Evolutionary conservation across 2,888 invertebrate genomes (phyloP).

Genomic region (Deladenus siricidicola): DNA sequence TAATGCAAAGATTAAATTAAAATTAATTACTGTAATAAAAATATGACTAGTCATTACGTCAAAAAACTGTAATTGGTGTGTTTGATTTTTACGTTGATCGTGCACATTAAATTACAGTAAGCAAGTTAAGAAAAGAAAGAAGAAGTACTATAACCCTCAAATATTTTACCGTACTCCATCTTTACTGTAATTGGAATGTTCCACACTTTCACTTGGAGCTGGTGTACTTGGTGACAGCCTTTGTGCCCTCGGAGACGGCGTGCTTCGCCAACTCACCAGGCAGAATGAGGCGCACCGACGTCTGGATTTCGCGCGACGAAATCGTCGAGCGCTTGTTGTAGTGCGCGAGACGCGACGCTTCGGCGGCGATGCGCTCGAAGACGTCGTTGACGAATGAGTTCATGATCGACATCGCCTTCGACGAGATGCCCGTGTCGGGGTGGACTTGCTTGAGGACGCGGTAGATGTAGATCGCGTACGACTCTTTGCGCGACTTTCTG

Average conservation of each 20-base stretch:
- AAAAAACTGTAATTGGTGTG: no score
- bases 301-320: constrained; percentile 66
- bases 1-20: no score
- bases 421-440: constrained; percentile 64
- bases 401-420: constrained; percentile 68
- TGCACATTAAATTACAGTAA: no score
- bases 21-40: no score
- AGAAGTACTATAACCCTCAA: no score
- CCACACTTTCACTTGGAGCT: constrained; percentile 54
- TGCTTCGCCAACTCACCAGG: constrained; percentile 70
- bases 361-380: constrained; percentile 65
- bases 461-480: constrained; percentile 59
- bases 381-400: constrained; percentile 70
- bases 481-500: constrained; percentile 42
- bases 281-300: constrained; percentile 65
- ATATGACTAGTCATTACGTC: no score
- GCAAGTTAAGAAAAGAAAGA: no score
- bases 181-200: no score
- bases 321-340: constrained; percentile 65
- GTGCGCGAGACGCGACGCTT: constrained; percentile 59
- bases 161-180: no score
- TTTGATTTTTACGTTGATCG: no score
- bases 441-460: constrained; percentile 61
- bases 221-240: constrained; percentile 62
- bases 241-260: constrained; percentile 65